phyloP scores from a whole-genome alignment of 2,797 vertebrate species.

The Ctenopoma multispine region DNA sequence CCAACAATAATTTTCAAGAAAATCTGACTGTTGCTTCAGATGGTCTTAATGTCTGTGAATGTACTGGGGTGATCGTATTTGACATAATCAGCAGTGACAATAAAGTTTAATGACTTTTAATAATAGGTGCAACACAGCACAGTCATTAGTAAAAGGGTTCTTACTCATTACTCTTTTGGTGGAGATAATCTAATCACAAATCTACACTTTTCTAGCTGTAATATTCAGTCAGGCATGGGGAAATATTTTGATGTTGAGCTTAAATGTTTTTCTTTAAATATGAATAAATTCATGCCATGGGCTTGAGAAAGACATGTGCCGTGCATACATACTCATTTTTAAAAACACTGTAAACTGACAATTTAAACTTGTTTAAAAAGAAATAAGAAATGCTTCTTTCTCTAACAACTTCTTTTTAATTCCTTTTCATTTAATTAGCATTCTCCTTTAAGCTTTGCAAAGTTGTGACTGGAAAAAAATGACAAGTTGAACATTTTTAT shows the following conservation, averaged over 20 bases:
- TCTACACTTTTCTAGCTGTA: background rate
- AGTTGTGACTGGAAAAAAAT: constrained; percentile 46
- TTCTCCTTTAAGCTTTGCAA: constrained; percentile 39
- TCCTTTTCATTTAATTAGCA: constrained; percentile 56
- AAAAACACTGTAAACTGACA: constrained; percentile 1
- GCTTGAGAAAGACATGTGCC: constrained; percentile 2
- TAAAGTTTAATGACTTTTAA: background rate
- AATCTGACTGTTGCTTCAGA: background rate
- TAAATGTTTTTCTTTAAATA: background rate
- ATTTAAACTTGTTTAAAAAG: constrained; percentile 33
- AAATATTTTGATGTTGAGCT: background rate
- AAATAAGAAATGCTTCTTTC: constrained; percentile 33
- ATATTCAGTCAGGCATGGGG: background rate
- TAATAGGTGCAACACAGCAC: background rate
- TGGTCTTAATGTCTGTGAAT: background rate
- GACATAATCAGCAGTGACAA: background rate
- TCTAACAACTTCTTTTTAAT: constrained; percentile 24
- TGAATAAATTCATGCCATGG: background rate
- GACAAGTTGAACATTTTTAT: constrained; percentile 51
- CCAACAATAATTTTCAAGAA: background rate
- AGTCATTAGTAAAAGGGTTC: too few relatives aligned
- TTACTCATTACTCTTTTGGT: background rate
- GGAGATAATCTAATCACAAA: background rate
- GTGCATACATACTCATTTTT: background rate
- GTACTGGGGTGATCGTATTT: background rate